These are phyloP conservation scores for Phaethon lepturus DNA, from an alignment of 2,113 vertebrate species.

Conservation along the genomic window DNA sequence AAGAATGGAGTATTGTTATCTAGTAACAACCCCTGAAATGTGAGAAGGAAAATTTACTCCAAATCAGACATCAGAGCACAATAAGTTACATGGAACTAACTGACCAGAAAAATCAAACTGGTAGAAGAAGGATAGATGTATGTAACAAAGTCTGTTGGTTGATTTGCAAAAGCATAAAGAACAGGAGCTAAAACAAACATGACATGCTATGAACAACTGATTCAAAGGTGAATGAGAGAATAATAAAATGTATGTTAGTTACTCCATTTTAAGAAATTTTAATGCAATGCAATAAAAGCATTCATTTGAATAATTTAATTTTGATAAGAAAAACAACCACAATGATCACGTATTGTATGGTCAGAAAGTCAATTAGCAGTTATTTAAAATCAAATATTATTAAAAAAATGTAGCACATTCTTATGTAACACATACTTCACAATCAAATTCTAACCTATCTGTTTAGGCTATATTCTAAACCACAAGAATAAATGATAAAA, in stretches of 20 bases:
- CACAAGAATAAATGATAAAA: not conserved
- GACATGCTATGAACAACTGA: not conserved
- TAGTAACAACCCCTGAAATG: not conserved
- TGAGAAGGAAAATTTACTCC: not conserved
- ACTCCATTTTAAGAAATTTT: not conserved
- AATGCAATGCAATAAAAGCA: not conserved
- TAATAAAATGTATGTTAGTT: not conserved
- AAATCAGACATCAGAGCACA: not conserved
- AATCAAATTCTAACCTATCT: not conserved
- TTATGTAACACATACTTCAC: not conserved
- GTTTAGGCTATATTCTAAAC: not conserved
- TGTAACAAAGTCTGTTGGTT: not conserved
- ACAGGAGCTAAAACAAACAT: not conserved
- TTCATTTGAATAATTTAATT: not conserved
- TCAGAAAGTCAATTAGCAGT: not conserved
- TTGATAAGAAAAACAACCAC: not conserved
- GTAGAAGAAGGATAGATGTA: not conserved
- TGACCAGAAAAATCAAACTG: not conserved
- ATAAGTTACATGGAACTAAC: not conserved
- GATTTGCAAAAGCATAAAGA: not conserved
- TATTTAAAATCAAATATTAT: not conserved
- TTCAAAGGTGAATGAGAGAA: not conserved
- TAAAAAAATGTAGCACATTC: not conserved
- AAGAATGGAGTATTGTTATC: not conserved
- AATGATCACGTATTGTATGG: accelerated